A percentile compares a stretch with the other conserved stretches of the same genome.
phyloP scores from a whole-genome alignment of 2,113 vertebrate genomes.

The Campylomormyrus tamandua region DNA sequence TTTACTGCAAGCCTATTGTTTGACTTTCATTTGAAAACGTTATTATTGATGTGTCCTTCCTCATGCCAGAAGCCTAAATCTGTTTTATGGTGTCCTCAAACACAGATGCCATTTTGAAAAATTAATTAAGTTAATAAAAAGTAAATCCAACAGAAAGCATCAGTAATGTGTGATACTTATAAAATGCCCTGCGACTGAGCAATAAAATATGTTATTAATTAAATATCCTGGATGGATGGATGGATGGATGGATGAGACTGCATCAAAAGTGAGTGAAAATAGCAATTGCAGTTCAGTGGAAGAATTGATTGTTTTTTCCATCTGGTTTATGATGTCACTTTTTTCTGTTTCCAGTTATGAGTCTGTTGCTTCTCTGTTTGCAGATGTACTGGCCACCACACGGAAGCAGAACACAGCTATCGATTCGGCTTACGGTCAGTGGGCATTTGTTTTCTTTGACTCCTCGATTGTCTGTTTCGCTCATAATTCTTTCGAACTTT shows the following conservation, averaged over 20 bases:
- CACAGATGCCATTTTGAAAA: neutral
- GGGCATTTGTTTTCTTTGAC: neutral
- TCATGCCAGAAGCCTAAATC: neutral
- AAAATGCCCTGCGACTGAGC: neutral
- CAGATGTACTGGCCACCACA: conserved; percentile 34
- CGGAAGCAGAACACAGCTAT: conserved; percentile 26
- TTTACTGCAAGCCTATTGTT: neutral
- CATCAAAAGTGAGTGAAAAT: neutral
- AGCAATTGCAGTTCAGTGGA: neutral
- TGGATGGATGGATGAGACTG: neutral
- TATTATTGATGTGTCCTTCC: neutral
- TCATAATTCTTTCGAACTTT: neutral
- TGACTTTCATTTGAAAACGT: neutral
- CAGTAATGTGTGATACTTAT: neutral
- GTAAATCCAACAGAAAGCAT: neutral
- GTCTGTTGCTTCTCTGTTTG: neutral
- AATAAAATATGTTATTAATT: neutral
- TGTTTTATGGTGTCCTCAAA: neutral
- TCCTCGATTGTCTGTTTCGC: neutral
- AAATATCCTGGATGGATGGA: neutral
- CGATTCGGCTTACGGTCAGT: conserved; percentile 40
- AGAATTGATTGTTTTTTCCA: neutral
- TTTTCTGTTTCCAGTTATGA: neutral
- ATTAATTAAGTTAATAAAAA: neutral
- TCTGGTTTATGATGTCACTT: neutral